Evolutionary conservation across 1,140 invertebrate species (phyloP).

Genomic region (Lordiphosa collinella): DNA sequence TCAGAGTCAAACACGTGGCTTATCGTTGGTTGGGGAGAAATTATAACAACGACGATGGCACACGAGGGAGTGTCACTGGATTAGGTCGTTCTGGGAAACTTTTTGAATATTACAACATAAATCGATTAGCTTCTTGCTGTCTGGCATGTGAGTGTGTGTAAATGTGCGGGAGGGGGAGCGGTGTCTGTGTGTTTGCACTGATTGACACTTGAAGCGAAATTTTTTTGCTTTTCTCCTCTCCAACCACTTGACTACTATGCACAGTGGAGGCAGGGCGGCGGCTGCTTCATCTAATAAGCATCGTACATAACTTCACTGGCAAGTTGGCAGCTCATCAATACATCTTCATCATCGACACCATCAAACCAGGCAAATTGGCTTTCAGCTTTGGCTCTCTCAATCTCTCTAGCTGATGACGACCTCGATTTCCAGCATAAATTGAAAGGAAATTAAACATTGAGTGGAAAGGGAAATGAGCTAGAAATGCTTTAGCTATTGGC

Average conservation of each 20-base stretch:
- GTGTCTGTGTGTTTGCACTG: constrained; percentile 51
- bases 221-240: constrained; percentile 54
- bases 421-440: constrained; percentile 71
- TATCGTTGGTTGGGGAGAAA: constrained; percentile 47
- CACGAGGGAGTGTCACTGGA: constrained; percentile 63
- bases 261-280: constrained; percentile 1
- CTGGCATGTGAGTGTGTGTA: constrained; percentile 5
- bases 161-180: not conserved
- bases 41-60: constrained; percentile 54
- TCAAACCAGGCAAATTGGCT: constrained; percentile 61
- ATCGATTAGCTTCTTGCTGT: constrained; percentile 74
- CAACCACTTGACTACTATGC: constrained; percentile 36
- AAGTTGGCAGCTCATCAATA: constrained; percentile 39
- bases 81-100: constrained; percentile 73
- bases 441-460: constrained; percentile 76
- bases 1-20: constrained; percentile 41
- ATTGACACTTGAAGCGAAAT: constrained; percentile 73
- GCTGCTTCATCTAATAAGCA: constrained; percentile 42
- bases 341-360: constrained; percentile 33
- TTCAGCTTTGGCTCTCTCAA: constrained; percentile 24
- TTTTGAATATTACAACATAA: constrained; percentile 78
- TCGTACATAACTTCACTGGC: constrained; percentile 30
- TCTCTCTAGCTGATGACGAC: constrained; percentile 14
- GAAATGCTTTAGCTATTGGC: constrained; percentile 4
- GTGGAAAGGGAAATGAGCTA: constrained; percentile 25